These are phyloP conservation scores for Rhopalosiphum nymphaeae DNA, from an alignment of 2,888 invertebrate genomes.

Conservation along the genomic window DNA sequence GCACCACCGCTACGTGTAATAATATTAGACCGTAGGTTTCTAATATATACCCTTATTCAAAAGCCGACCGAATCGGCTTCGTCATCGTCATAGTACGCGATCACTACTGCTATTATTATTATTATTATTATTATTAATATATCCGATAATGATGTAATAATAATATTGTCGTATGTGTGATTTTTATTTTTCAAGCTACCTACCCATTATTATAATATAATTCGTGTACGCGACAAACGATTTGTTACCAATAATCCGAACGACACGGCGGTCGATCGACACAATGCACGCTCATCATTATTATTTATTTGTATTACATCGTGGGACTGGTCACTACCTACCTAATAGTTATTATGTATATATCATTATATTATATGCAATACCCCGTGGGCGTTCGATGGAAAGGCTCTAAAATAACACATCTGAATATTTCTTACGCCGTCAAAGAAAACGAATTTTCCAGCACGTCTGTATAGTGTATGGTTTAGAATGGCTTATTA, in stretches of 20 bases:
- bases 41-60: neutral
- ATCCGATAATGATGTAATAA: neutral
- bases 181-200: neutral
- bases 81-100: neutral
- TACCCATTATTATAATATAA: neutral
- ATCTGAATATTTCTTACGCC: neutral
- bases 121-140: neutral
- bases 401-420: neutral
- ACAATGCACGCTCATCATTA: neutral
- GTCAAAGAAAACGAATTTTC: neutral
- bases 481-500: neutral
- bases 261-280: neutral
- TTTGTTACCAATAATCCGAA: conserved; percentile 21
- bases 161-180: neutral
- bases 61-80: neutral
- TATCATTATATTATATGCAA: neutral
- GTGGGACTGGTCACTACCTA: neutral
- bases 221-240: neutral
- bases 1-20: neutral
- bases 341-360: neutral
- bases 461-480: neutral
- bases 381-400: neutral
- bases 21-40: too few species aligned
- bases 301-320: conserved; percentile 5
- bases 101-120: neutral